Percentiles rank a stretch among this genome's conserved stretches.
These are phyloP conservation scores for Stegodyphus mimosarum DNA, from an alignment of 1,140 invertebrate species.

Conservation along the genomic window DNA sequence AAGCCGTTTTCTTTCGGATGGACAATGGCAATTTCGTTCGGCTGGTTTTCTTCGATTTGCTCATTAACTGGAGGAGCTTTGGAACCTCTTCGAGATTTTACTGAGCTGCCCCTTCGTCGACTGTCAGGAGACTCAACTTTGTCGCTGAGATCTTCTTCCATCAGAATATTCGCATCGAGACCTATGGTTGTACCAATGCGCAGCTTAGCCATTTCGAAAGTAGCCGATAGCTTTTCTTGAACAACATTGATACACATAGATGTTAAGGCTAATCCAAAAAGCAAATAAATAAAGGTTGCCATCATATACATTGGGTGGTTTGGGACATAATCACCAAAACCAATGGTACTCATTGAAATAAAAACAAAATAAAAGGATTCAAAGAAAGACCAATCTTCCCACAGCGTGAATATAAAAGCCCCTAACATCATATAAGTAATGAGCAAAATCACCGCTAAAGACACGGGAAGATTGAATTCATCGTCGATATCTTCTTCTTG, in stretches of 20 bases:
- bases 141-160: slow-evolving; percentile 52
- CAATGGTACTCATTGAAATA: slow-evolving; percentile 93
- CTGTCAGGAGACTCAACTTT: slow-evolving; percentile 34
- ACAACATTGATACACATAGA: slow-evolving; percentile 98
- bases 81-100: slow-evolving; percentile 51
- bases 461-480: slow-evolving; percentile 92
- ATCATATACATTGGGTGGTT: slow-evolving; percentile 91
- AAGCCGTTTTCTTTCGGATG: slow-evolving; percentile 40
- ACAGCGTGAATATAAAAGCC: slow-evolving; percentile 80
- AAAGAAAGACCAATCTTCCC: slow-evolving; percentile 86
- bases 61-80: slow-evolving; percentile 41
- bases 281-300: slow-evolving; percentile 89
- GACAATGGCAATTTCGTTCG: background rate
- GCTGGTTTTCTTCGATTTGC: background rate
- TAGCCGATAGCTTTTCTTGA: slow-evolving; percentile 83
- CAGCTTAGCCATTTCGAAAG: slow-evolving; percentile 84
- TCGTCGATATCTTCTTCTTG: slow-evolving; percentile 76
- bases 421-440: slow-evolving; percentile 87
- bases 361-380: slow-evolving; percentile 95
- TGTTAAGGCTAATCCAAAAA: slow-evolving; percentile 93
- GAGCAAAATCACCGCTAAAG: slow-evolving; percentile 84
- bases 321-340: slow-evolving; percentile 91
- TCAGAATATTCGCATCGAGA: slow-evolving; percentile 77
- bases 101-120: slow-evolving; percentile 30
- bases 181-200: slow-evolving; percentile 89